A percentile compares a stretch with the other conserved stretches of the same genome.
Conservation (phyloP, 2,113 vertebrate genomes). For the Natator depressus region DNA sequence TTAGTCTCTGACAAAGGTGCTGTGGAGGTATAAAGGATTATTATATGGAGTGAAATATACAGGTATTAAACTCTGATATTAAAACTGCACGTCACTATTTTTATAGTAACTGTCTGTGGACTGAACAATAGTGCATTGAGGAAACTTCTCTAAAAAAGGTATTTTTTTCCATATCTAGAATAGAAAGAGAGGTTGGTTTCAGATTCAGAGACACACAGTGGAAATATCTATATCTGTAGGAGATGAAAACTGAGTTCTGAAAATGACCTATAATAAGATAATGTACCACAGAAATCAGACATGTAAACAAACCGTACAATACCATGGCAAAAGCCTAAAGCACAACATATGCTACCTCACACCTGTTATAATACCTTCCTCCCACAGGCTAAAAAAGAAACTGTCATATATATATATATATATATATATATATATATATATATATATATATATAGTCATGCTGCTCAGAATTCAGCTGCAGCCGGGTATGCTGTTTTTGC, state of each 20-base stretch:
- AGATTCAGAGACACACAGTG: neutral
- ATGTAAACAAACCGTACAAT: slow-evolving; percentile 65
- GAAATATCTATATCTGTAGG: slow-evolving; percentile 24
- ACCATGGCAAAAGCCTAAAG: slow-evolving; percentile 39
- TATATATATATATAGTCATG: neutral
- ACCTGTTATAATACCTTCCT: slow-evolving; percentile 74
- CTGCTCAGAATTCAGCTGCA: slow-evolving; percentile 38
- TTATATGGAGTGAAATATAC: neutral
- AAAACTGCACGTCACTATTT: neutral
- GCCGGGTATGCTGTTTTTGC: neutral
- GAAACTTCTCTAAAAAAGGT: neutral
- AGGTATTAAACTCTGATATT: neutral
- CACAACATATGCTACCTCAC: slow-evolving; percentile 59
- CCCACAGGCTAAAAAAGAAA: slow-evolving; percentile 67
- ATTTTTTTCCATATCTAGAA: slow-evolving; percentile 23
- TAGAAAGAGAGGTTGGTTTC: neutral
- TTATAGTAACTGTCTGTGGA: slow-evolving; percentile 9
- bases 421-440: too few species aligned
- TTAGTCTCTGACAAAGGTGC: neutral
- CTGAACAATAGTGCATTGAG: neutral
- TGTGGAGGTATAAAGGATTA: neutral
- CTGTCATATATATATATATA: neutral
- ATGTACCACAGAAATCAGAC: neutral
- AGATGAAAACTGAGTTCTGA: slow-evolving; percentile 23
- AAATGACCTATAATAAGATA: slow-evolving; percentile 33